Conservation (phyloP, 92 coral and sea anemone genomes). For the Phenganax subtilis region DNA sequence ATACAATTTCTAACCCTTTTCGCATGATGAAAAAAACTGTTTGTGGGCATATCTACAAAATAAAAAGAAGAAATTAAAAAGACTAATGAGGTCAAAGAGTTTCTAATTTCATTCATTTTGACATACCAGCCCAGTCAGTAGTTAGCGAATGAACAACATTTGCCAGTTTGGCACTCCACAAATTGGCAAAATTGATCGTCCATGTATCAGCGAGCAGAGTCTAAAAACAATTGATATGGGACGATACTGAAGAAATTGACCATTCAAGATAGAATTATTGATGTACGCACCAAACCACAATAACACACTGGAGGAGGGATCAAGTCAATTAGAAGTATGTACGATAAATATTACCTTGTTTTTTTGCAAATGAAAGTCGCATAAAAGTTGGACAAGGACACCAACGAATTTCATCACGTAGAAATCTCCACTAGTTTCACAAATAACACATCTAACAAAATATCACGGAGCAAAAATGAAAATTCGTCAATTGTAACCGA, state of each 20-base stretch:
- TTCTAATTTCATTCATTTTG: background rate
- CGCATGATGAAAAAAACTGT: constrained; percentile 12
- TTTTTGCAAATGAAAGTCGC: constrained; percentile 12
- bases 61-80: background rate
- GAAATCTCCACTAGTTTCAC: constrained; percentile 20
- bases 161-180: constrained; percentile 32
- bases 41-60: constrained; percentile 12
- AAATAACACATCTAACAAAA: constrained; percentile 3
- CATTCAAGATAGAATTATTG: too few relatives aligned
- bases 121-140: constrained; percentile 28
- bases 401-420: constrained; percentile 27
- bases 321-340: too few relatives aligned
- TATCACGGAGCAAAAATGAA: too few relatives aligned
- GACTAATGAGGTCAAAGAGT: background rate
- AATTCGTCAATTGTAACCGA: too few relatives aligned
- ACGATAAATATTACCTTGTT: constrained; percentile 1
- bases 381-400: background rate
- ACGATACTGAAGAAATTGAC: too few relatives aligned
- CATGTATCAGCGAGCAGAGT: constrained; percentile 4
- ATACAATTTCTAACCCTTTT: constrained; percentile 11
- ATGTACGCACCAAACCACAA: too few relatives aligned
- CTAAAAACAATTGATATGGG: background rate
- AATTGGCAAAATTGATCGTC: constrained; percentile 7
- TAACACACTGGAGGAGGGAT: too few relatives aligned
- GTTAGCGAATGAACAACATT: constrained; percentile 8